Base-by-base conservation (phyloP, 2,797 vertebrate species). In the Anas capensis region DNA sequence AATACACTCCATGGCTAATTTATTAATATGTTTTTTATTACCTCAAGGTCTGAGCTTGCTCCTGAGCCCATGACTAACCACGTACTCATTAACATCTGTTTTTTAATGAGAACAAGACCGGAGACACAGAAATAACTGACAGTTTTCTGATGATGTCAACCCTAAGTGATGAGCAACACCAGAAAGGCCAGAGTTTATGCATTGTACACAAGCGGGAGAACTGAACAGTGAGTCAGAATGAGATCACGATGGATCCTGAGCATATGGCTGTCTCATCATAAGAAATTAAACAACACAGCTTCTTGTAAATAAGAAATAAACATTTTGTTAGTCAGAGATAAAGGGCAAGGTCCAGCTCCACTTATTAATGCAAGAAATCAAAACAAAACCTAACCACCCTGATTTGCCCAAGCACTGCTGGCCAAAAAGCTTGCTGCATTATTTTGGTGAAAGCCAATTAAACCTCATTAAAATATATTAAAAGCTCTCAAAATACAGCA, bases 11-110 rank as follows among this genome's bases (percentile, higher is more conserved):
- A 34, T 33, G 83, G 54, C 54, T 69, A 72, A 94, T 54, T 84
- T 68, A 69, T 73, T 33, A 46, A 57, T 69, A 36, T 2, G 0
- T 8, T 53, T 79, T 81, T 92, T 82, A 71, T 89, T 94, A 90
- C 75, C 33, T 85, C 86, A 54, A 3, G 61, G 66, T 80, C 83
- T 93, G 51, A 93, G 42, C 81, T 95, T 36, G 61, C 51, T 86
- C 54, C 80, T 61, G 71, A 93, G 60, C n/a, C 71, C 2, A 1
- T 91, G 93, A 92, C 82, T 96, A 81, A 93, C 60, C n/a, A 24
- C 0, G 0, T 23, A 17, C 69, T 92, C 57, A 51, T 71, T 58
- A 93, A 87, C 42, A 69, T 85, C 60, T 93, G 81, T 10, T 92
- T 88, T 82, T 49, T 56, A 87, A 71, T 8, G 19, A 73, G 19